A percentile compares a stretch with the other conserved stretches of the same genome.
Evolutionary conservation across 2,797 vertebrate species (phyloP).

Genomic region (Chrysolophus pictus): DNA sequence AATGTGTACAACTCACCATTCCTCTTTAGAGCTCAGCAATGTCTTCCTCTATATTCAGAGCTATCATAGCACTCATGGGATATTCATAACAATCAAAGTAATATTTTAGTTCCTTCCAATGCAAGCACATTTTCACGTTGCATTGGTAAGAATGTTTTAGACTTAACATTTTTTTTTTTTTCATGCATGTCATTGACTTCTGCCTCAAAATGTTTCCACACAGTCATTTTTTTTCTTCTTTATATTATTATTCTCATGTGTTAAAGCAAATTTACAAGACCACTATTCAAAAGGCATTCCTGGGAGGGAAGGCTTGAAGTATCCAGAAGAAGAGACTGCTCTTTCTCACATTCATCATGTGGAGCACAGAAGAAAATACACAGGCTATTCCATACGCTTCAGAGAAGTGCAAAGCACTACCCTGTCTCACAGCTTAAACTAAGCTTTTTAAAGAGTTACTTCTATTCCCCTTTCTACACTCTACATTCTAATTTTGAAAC

Average conservation of each 20-base stretch:
- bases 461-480: neutral
- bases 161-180: neutral
- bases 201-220: neutral
- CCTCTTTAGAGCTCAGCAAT: neutral
- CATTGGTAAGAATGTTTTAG: neutral
- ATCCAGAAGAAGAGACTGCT: neutral
- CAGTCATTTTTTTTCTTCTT: neutral
- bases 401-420: neutral
- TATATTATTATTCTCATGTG: neutral
- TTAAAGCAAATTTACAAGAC: neutral
- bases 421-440: neutral
- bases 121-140: neutral
- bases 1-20: neutral
- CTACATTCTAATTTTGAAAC: neutral
- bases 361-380: neutral
- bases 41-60: neutral
- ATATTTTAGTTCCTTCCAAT: neutral
- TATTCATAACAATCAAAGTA: neutral
- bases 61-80: neutral
- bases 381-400: neutral
- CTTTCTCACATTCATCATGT: neutral
- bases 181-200: neutral
- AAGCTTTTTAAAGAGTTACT: neutral
- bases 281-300: neutral
- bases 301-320: neutral